Conservation (phyloP, 2,113 vertebrate genomes). For the Tonatia bakeri region DNA sequence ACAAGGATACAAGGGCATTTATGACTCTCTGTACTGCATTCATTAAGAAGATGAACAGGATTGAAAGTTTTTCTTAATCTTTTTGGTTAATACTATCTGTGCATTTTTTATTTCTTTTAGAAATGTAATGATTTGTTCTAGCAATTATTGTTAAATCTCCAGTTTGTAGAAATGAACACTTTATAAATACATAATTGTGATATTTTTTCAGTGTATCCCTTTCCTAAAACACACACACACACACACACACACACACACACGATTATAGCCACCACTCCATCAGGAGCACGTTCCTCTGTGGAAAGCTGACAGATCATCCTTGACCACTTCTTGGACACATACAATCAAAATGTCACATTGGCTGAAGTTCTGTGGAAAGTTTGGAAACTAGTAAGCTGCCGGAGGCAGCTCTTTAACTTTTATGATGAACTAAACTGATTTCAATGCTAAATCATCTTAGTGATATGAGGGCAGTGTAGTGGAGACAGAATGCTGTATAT, state of each 20-base stretch:
- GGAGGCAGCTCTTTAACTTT: neutral
- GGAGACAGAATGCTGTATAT: neutral
- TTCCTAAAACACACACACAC: neutral
- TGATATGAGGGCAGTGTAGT: neutral
- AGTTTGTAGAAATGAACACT: constrained; percentile 55
- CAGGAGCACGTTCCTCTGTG: neutral
- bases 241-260: neutral
- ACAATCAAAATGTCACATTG: neutral
- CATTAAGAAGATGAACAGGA: constrained; percentile 50
- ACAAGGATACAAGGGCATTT: neutral
- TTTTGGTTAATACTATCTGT: constrained; percentile 28
- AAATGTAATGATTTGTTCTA: constrained; percentile 64
- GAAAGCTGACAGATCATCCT: neutral
- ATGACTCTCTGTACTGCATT: neutral
- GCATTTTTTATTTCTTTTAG: constrained; percentile 53
- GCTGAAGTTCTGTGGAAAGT: constrained; percentile 41
- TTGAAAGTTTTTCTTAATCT: constrained; percentile 20
- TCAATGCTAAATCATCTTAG: neutral
- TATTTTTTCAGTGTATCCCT: constrained; percentile 61
- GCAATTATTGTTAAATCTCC: constrained; percentile 45
- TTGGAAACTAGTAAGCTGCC: neutral
- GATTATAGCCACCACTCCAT: neutral
- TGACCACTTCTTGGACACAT: neutral
- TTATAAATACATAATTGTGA: constrained; percentile 60
- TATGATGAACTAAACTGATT: neutral